Conservation (phyloP, 2,888 invertebrate genomes). For the Dexiosoma caninum region DNA sequence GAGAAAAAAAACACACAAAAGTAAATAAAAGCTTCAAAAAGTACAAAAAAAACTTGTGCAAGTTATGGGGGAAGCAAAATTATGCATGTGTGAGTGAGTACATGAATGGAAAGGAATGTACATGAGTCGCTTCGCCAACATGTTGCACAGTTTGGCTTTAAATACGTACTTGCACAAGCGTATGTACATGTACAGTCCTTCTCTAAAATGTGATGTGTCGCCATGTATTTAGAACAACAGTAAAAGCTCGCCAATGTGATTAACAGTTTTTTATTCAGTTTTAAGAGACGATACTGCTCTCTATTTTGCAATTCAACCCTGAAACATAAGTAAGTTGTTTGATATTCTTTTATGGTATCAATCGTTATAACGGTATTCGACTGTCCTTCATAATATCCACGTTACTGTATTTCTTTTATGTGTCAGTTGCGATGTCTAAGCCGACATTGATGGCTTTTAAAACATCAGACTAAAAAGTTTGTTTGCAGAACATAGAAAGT, state of each 20-base stretch:
- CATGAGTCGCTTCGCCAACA: slow-evolving; percentile 34
- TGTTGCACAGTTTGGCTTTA: slow-evolving; percentile 51
- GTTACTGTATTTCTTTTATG: slow-evolving; percentile 21
- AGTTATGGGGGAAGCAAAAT: slow-evolving; percentile 12
- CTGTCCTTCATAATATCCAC: neutral
- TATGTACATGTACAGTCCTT: neutral
- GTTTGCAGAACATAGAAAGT: neutral
- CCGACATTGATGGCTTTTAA: slow-evolving; percentile 57
- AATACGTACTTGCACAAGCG: neutral
- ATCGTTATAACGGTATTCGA: neutral
- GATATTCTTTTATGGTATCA: too few relatives aligned
- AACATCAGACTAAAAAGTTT: slow-evolving; percentile 30
- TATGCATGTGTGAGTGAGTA: neutral
- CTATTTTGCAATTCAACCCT: too few relatives aligned
- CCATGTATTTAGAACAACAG: neutral
- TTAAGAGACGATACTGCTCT: too few relatives aligned
- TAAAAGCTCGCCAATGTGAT: neutral
- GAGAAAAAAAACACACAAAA: neutral
- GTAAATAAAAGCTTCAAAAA: slow-evolving; percentile 22
- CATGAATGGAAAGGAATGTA: neutral
- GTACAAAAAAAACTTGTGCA: slow-evolving; percentile 4
- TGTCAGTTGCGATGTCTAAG: slow-evolving; percentile 56
- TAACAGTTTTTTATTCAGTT: neutral
- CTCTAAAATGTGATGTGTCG: neutral
- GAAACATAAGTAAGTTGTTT: too few relatives aligned